These are phyloP conservation scores for Nomada ferruginata DNA, from an alignment of 2,888 invertebrate genomes.

Conservation along the genomic window DNA sequence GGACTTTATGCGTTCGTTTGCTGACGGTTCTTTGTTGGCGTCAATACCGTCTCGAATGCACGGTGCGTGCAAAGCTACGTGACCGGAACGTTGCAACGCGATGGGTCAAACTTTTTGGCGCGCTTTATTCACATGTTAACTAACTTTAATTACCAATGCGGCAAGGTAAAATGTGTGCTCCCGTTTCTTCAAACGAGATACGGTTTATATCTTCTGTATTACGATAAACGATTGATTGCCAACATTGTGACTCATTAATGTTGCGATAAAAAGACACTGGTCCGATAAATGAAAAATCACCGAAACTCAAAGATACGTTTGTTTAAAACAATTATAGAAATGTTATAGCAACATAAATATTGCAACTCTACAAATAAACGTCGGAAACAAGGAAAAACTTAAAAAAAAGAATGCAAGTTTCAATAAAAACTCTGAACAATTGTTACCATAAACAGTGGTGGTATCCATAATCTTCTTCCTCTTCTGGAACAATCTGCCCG, in stretches of 20 bases:
- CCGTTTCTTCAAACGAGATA: too few relatives aligned
- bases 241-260: too few relatives aligned
- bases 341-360: too few relatives aligned
- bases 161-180: neutral
- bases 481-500: constrained; percentile 89
- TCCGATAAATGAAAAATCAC: too few relatives aligned
- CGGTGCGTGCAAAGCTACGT: neutral
- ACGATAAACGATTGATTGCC: too few relatives aligned
- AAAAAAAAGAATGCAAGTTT: neutral
- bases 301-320: too few relatives aligned
- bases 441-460: constrained; percentile 91
- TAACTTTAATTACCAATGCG: neutral
- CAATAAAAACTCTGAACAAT: neutral
- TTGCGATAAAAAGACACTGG: too few relatives aligned
- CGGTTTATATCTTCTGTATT: too few relatives aligned
- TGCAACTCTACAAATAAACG: too few relatives aligned
- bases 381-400: neutral
- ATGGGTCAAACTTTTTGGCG: neutral
- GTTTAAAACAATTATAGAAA: too few relatives aligned
- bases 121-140: neutral
- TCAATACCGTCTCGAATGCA: neutral
- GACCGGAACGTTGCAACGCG: neutral
- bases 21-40: neutral
- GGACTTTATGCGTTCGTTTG: neutral
- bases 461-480: constrained; percentile 89